A percentile compares a stretch with the other conserved stretches of the same genome.
Evolutionary conservation across 2,797 vertebrate species (phyloP).

Genomic region (Phoebastria nigripes): DNA sequence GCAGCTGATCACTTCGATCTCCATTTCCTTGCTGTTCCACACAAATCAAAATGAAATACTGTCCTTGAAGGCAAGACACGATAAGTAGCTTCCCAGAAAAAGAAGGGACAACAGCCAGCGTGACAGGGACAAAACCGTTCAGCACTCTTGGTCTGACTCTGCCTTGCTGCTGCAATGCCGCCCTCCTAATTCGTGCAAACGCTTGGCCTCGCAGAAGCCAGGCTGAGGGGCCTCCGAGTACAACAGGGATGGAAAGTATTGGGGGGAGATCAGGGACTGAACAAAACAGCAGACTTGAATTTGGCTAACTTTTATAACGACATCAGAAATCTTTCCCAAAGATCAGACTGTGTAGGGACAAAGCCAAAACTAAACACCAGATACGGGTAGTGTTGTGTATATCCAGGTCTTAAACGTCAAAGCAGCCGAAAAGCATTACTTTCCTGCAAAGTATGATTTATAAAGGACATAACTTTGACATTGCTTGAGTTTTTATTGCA

Average conservation of each 20-base stretch:
- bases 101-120: neutral
- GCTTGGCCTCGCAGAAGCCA: too few relatives aligned
- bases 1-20: neutral
- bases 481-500: neutral
- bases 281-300: neutral
- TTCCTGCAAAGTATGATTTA: neutral
- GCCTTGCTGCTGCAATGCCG: neutral
- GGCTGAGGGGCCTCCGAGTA: fast-evolving
- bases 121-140: fast-evolving
- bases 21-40: neutral
- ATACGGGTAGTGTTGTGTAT: neutral
- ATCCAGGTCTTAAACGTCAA: neutral
- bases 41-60: constrained; percentile 33
- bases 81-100: neutral
- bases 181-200: fast-evolving
- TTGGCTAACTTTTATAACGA: neutral
- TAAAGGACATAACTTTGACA: neutral
- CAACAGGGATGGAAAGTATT: neutral
- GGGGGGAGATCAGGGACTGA: neutral
- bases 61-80: neutral
- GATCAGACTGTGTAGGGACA: neutral
- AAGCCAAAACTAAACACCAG: neutral
- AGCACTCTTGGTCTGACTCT: neutral
- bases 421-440: neutral
- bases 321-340: neutral